Evolutionary conservation across 2,113 vertebrate species (phyloP), one percentile per base, ranked within the genome.

Genomic region (Zapornia atra): DNA sequence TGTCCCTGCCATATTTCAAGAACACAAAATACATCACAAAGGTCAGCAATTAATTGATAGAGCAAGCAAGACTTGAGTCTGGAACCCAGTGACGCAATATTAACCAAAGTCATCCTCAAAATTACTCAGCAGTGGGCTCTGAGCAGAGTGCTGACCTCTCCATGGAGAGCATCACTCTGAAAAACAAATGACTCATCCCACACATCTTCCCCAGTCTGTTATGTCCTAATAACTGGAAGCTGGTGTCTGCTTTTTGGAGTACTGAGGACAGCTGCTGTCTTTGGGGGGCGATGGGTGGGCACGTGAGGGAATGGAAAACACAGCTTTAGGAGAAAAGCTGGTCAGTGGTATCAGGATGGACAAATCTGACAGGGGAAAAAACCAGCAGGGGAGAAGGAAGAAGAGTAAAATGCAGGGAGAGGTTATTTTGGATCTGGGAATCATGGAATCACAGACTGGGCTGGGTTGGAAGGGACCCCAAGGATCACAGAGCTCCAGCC

Each of bases 131-230:
- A 56, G 60, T 3, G 25, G 73, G 82, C 16, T 85, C 66, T 56
- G 70, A 92, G 24, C 7, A 18, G 31, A 88, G 53, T 1, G 0
- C 78, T 91, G 80, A 88, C 88, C 81, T 78, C 93, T 16, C 22
- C 16, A 34, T 8, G 77, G 42, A 5, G 15, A 92, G 34, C 73
- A n/a, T 26, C 59, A 19, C 69, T 66, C 73, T 77, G 76, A 91
- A 88, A 97, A 95, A 97, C 87, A 94, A 95, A 48, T 91, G 80
- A 94, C 59, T 96, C 88, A 96, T 80, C 61, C 44, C 76, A 42
- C 50, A 82, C 44, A 34, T 61, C 76, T 63, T 82, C 86, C 68
- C 38, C 51, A 36, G 26, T 76, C 69, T 68, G 28, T 79, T 64
- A 48, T 12, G 34, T 51, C 25, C 80, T 87, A 59, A 79, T 12